Evolutionary conservation across 2,113 vertebrate genomes (phyloP).

Genomic region (Elephantulus edwardii): DNA sequence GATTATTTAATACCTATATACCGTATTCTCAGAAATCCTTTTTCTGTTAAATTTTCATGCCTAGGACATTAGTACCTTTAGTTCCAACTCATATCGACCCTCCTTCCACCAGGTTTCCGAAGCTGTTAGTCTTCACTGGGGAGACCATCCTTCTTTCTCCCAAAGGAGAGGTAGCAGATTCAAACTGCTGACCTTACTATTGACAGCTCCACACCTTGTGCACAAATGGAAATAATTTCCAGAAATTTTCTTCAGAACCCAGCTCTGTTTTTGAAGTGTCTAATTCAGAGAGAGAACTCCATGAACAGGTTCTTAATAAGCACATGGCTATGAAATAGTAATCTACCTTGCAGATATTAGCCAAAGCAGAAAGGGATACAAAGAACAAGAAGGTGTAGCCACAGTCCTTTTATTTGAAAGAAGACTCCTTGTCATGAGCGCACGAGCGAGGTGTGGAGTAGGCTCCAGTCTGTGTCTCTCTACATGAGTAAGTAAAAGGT

Average conservation of each 20-base stretch:
- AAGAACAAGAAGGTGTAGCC: neutral
- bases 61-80: too few species aligned
- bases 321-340: neutral
- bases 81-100: too few species aligned
- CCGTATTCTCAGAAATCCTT: neutral
- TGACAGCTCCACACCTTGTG: too few species aligned
- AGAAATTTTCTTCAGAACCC: constrained; percentile 38
- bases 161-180: too few species aligned
- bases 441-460: neutral
- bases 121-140: too few species aligned
- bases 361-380: neutral
- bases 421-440: neutral
- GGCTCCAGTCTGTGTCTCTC: neutral
- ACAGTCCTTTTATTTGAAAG: constrained; percentile 14
- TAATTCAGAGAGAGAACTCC: neutral
- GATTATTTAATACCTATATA: constrained; percentile 3
- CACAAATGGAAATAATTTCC: neutral
- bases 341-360: neutral
- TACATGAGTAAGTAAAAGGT: neutral
- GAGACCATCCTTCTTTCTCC: too few species aligned
- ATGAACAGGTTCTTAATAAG: neutral
- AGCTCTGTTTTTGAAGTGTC: neutral
- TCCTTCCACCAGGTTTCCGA: too few species aligned
- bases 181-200: too few species aligned
- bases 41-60: neutral